These are phyloP conservation scores for Sitta europaea DNA, from an alignment of 2,113 vertebrate species.

Conservation along the genomic window DNA sequence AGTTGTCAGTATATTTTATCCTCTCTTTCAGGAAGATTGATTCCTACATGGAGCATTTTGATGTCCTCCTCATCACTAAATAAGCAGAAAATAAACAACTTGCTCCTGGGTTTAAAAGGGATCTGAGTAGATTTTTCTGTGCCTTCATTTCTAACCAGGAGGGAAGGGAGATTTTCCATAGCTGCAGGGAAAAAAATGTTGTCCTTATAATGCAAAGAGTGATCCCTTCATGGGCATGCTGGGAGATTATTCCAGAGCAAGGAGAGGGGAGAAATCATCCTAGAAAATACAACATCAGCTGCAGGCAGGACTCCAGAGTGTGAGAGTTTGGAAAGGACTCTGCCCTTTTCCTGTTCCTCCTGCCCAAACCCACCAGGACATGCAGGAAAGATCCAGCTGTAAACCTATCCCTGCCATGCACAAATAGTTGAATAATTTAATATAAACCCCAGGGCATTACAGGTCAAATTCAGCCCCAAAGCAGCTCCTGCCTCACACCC, in stretches of 20 bases:
- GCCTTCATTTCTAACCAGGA: neutral
- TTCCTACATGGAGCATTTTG: neutral
- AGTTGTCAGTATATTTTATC: neutral
- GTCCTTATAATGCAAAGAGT: neutral
- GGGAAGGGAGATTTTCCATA: neutral
- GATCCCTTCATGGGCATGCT: neutral
- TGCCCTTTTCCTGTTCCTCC: neutral
- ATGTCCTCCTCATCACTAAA: neutral
- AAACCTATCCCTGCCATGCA: neutral
- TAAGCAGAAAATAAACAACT: neutral
- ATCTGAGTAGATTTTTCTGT: neutral
- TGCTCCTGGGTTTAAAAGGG: neutral
- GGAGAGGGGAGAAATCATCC: neutral
- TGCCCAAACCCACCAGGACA: neutral
- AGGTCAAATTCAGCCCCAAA: neutral
- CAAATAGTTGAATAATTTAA: neutral
- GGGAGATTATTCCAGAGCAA: neutral
- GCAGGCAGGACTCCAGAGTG: neutral
- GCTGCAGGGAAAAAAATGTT: neutral
- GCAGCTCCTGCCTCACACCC: neutral
- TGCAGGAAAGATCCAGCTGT: neutral
- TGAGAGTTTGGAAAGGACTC: neutral
- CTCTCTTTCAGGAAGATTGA: neutral
- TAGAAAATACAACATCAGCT: neutral
- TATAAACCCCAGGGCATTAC: accelerated